These are phyloP conservation scores for Cyprinodon variegatus DNA, from an alignment of 2,113 vertebrate genomes.

Conservation along the genomic window DNA sequence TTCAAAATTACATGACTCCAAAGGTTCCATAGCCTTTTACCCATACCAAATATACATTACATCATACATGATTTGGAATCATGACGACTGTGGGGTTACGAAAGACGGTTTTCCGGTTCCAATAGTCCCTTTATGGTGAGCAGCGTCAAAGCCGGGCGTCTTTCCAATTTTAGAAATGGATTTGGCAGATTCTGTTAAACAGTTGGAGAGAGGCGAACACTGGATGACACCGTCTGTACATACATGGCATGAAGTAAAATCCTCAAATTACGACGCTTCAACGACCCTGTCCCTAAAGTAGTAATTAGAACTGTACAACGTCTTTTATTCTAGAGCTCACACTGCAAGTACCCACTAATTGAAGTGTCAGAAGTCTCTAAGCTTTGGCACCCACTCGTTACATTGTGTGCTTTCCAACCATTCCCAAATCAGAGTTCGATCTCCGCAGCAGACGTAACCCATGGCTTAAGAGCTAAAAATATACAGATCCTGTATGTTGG, in stretches of 20 bases:
- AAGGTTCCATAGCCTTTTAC: not conserved
- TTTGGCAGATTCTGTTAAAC: conserved; percentile 54
- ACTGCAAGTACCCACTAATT: conserved; percentile 62
- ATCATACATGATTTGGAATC: not conserved
- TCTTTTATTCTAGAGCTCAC: conserved; percentile 23
- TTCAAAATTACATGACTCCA: not conserved
- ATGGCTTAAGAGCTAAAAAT: conserved; percentile 8
- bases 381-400: conserved; percentile 45
- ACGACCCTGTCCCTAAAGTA: conserved; percentile 49
- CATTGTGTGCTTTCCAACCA: conserved; percentile 7
- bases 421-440: conserved; percentile 6
- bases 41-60: not conserved
- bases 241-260: conserved; percentile 54
- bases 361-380: conserved; percentile 69
- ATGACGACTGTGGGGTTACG: not conserved
- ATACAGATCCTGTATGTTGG: conserved; percentile 1
- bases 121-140: conserved; percentile 1
- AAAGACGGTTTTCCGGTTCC: not conserved
- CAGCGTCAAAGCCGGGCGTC: conserved; percentile 53
- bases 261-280: conserved; percentile 76
- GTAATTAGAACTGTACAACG: conserved; percentile 60
- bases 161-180: conserved; percentile 27
- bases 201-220: conserved; percentile 52
- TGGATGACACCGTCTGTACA: conserved; percentile 51
- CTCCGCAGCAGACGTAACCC: conserved; percentile 10